These are phyloP conservation scores for Neoascia interrupta DNA, from an alignment of 2,888 invertebrate species.

Conservation along the genomic window DNA sequence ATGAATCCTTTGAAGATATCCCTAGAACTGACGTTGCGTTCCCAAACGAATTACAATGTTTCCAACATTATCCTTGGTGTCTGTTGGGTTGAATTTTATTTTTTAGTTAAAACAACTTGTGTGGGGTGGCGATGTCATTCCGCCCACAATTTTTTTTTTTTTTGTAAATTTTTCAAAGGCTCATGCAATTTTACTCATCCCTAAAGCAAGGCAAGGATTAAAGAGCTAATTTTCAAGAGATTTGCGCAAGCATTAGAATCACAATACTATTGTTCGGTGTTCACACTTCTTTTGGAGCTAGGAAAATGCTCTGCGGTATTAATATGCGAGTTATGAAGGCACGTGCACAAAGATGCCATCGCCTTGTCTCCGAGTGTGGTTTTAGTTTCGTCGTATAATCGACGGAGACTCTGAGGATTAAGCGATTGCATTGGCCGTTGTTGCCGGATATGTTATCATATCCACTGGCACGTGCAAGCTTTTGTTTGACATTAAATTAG, in stretches of 20 bases:
- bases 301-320: slow-evolving; percentile 12
- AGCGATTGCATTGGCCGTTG: background rate
- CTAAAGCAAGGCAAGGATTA: slow-evolving; percentile 15
- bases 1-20: slow-evolving; percentile 55
- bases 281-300: slow-evolving; percentile 26
- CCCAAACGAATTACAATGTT: slow-evolving; percentile 35
- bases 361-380: slow-evolving; percentile 30
- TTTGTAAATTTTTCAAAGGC: slow-evolving; percentile 34
- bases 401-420: slow-evolving; percentile 6
- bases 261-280: slow-evolving; percentile 16
- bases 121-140: slow-evolving; percentile 30
- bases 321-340: slow-evolving; percentile 57
- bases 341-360: slow-evolving; percentile 28
- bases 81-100: slow-evolving; percentile 25
- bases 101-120: slow-evolving; percentile 23
- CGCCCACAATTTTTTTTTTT: slow-evolving; percentile 16
- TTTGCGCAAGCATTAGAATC: background rate
- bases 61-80: slow-evolving; percentile 42
- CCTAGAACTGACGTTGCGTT: too few species aligned
- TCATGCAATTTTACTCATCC: slow-evolving; percentile 25
- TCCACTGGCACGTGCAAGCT: slow-evolving; percentile 52
- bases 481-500: slow-evolving; percentile 49
- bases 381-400: slow-evolving; percentile 5
- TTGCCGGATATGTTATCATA: slow-evolving; percentile 33
- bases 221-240: slow-evolving; percentile 42